Base-by-base conservation (phyloP, 2,888 invertebrate species). In the Conops quadrifasciatus region DNA sequence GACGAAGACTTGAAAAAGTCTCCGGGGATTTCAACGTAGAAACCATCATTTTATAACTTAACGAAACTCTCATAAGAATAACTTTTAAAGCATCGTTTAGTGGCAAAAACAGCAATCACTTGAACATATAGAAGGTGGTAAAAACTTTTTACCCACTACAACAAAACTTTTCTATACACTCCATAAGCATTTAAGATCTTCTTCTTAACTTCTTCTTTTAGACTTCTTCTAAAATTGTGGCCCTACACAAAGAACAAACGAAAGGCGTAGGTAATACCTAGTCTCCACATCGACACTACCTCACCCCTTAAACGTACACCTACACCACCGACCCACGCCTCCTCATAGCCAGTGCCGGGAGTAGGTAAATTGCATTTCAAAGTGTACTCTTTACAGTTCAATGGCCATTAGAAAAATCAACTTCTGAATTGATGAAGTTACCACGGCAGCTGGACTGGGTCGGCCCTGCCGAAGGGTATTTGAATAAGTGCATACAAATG, bases 341-440 rank as follows among this genome's bases (percentile, higher is more conserved):
- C n/a, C 1, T 58, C 24, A 9, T 56, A 45, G 16, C 47, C 21
- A 45, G 24, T 28, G 13, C 13, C 30, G 2, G 62, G 36, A 47
- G 67, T 59, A 21, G 69, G 60, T 36, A 69, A 62, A 69, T 62
- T 69, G 62, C 62, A 62, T 51, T 69, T 62, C 49, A 53, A 69
- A 60, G 53, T 53, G 49, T 16, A 36, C 36, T 24, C 43, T 36
- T 58, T 53, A 51, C 60, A 62, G 62, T 69, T 69, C 62, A 16
- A 5, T 69, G 53, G 51, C 21, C 62, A 62, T 58, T 59, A 45
- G 58, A 58, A 36, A 45, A n/a, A 28, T 63, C 47, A 21, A 63
- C 63, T 63, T 26, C 26, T 43, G 26, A 15, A 24, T 1, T 26
- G 24, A 13, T 56, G 56, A 21, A 56, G 24, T 24, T 26, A 21